A percentile compares a stretch with the other conserved stretches of the same genome.
Evolutionary conservation across 1,140 invertebrate genomes (phyloP).

Genomic region (Drosophila tsacasi): DNA sequence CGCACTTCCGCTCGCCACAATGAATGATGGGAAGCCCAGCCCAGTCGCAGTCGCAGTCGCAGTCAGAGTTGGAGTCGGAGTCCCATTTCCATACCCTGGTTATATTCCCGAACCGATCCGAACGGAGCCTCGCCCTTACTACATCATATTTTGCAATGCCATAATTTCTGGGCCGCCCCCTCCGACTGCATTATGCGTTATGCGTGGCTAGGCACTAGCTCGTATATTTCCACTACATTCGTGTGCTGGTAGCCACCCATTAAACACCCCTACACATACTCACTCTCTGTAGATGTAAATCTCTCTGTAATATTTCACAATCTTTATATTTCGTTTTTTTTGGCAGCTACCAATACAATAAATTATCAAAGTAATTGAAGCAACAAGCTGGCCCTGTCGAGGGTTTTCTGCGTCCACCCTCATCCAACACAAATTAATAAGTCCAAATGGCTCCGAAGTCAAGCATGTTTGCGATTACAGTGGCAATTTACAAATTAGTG

Average conservation of each 20-base stretch:
- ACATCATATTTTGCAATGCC: constrained; percentile 78
- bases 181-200: constrained; percentile 52
- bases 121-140: constrained; percentile 59
- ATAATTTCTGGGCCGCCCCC: constrained; percentile 63
- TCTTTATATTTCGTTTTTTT: constrained; percentile 2
- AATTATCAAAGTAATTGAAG: constrained; percentile 74
- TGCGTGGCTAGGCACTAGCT: constrained; percentile 65
- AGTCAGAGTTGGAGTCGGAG: constrained; percentile 4
- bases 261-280: constrained; percentile 12
- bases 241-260: constrained; percentile 8
- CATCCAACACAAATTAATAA: constrained; percentile 74
- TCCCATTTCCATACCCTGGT: constrained; percentile 24
- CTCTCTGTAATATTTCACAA: constrained; percentile 62
- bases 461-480: constrained; percentile 73
- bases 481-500: constrained; percentile 82
- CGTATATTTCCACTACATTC: constrained; percentile 7
- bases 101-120: constrained; percentile 8
- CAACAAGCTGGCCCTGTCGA: constrained; percentile 22
- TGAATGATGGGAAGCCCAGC: constrained; percentile 68
- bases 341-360: constrained; percentile 48
- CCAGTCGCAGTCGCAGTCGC: constrained; percentile 1
- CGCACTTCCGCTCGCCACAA: constrained; percentile 79
- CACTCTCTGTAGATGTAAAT: constrained; percentile 55
- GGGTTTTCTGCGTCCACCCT: constrained; percentile 53
- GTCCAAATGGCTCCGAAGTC: constrained; percentile 54